Evolutionary conservation across 2,888 invertebrate species (phyloP), one percentile per base, ranked within the genome.

Genomic region (Diachrysia chrysitis): DNA sequence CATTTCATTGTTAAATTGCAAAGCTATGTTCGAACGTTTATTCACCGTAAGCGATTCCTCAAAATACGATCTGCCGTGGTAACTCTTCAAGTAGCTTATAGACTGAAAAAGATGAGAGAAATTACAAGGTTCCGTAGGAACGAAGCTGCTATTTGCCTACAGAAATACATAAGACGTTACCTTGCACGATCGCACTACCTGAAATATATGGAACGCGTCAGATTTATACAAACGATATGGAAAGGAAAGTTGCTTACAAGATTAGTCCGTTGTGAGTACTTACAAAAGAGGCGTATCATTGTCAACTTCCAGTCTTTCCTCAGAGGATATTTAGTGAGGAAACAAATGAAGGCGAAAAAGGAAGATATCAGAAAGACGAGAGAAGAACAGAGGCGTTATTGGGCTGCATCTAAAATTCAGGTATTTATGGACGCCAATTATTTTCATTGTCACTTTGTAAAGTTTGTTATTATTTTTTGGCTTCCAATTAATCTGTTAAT

Each of bases 381-480:
- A 76, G 94, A 94, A 79, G 87, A 95, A 57, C 84, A 90, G 63
- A 89, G 86, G 61, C 90, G 85, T 35, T 88, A 92, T 73, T 92
- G 92, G 73, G 97, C 97, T 5, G 97, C 96, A 14, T 93, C 93
- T 2, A 95, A 95, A 83, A 97, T 97, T 82, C 97, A 97, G 95
- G 96, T 96, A 84, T 53, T 42, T 56, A 51, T 55, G 21, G 5
- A 42, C 14, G n/a, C 42, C 6, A 42, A n/a, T 42, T 46, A 16
- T 21, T 56, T 19, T 4, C 5, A 29, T 29, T 29, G 29, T 29
- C 29, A 29, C 29, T 35, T 1, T 17, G 25, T 14, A 9, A n/a
- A 21, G 23, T 42, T 16, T 48, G 25, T 48, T 23, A 16, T 25
- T 25, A 0, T 10, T 16, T 54, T 16, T 23, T 4, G 4, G 21